Evolutionary conservation across 2,113 vertebrate species (phyloP), one percentile per base, ranked within the genome.

Genomic region (Centropristis striata): DNA sequence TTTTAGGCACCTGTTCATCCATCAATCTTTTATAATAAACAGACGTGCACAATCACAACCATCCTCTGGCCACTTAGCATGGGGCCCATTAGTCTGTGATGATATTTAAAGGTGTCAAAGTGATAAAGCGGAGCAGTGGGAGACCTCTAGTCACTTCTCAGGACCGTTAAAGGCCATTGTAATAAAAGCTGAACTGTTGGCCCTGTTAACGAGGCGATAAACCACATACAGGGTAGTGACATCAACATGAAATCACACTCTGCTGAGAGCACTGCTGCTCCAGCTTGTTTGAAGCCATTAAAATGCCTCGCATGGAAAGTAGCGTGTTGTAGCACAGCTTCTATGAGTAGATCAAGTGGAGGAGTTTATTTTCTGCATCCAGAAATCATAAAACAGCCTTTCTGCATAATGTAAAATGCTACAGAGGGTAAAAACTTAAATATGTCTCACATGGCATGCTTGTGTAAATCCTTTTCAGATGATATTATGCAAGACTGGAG

Each of bases 21-120:
- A 50, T 46, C 16, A 6, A 20, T 61, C 32, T 63, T 47, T 16
- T 4, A 27, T n/a, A 59, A 41, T 32, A 64, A 42, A 39, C 3
- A 2, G 4, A 32, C 32, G 6, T 32, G 32, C 4, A 32, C 32
- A n/a, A n/a, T 50, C 32, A 37, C 18, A 46, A 10, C 18, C 13
- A 27, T 42, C n/a, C 27, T 47, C 66, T 64, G 20, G 47, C 60
- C 49, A 59, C 65, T 47, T 60, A 61, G 27, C 58, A 77, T 60
- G 55, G 53, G 50, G 64, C 21, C 54, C 63, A 65, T 86, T 69
- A 65, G 67, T 63, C 69, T 75, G 76, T 78, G 55, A 71, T 83
- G 74, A 71, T 86, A 82, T 82, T 88, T 88, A 64, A 80, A 86
- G 53, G 78, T 81, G 83, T 79, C 64, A 80, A 55, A 53, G 67